phyloP scores from a whole-genome alignment of 2,113 vertebrate genomes.

The Nothoprocta perdicaria region DNA sequence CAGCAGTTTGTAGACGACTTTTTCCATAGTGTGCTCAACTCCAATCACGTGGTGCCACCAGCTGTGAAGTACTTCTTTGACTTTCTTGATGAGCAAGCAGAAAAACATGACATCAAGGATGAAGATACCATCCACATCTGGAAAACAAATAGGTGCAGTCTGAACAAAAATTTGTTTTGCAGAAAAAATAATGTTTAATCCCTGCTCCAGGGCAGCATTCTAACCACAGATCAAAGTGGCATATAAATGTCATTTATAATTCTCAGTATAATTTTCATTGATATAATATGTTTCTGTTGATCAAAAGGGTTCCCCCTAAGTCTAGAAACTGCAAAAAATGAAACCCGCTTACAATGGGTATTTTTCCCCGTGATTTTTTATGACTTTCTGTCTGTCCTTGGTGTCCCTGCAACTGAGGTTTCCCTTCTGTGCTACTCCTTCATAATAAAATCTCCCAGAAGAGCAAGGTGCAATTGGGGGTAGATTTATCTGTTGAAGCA shows the following conservation, averaged over 20 bases:
- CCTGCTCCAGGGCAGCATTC: not conserved
- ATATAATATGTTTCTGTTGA: not conserved
- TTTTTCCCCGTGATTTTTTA: not conserved
- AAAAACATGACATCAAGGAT: slow-evolving; percentile 92
- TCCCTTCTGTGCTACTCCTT: not conserved
- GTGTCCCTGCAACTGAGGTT: not conserved
- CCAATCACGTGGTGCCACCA: slow-evolving; percentile 88
- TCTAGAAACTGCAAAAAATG: not conserved
- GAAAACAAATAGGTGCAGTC: slow-evolving; percentile 94
- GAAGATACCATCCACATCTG: slow-evolving; percentile 98
- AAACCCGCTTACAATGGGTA: not conserved
- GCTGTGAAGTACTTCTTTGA: slow-evolving; percentile 99
- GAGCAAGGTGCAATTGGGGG: not conserved
- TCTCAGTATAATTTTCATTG: not conserved
- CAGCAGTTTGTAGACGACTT: slow-evolving; percentile 99
- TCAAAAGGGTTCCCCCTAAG: not conserved
- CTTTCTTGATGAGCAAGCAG: slow-evolving; percentile 96
- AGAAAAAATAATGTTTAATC: not conserved
- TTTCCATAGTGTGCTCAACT: slow-evolving; percentile 94
- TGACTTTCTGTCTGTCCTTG: not conserved
- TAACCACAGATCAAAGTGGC: not conserved
- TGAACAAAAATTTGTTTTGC: not conserved
- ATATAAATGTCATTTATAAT: not conserved
- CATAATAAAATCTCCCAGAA: not conserved
- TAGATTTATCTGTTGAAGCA: not conserved